Evolutionary conservation across 2,888 invertebrate species (phyloP).

Genomic region (Megalurothrips usitatus): DNA sequence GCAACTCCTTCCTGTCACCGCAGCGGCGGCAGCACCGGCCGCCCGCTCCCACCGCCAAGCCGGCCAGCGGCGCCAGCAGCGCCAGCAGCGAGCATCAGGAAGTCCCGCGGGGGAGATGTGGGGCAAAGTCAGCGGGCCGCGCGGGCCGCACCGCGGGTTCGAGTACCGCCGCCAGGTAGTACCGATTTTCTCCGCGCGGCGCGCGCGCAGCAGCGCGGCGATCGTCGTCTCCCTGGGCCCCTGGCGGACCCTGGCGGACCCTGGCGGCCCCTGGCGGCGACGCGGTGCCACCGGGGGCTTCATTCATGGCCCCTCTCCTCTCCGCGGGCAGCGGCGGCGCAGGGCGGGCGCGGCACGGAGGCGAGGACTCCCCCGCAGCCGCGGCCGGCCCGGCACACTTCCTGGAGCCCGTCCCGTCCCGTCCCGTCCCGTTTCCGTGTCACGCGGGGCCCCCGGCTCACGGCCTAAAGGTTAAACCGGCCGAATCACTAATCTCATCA

Average conservation of each 20-base stretch:
- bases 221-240: no score
- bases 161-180: no score
- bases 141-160: neutral
- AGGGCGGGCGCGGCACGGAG: neutral
- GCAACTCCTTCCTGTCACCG: conserved; percentile 6
- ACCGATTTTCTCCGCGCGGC: neutral
- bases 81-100: neutral
- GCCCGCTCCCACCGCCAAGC: neutral
- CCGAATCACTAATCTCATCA: no score
- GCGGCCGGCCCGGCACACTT: neutral
- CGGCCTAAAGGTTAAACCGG: no score
- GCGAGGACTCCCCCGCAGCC: neutral
- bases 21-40: neutral
- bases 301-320: no score
- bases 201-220: neutral
- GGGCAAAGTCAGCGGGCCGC: neutral
- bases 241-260: no score
- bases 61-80: no score
- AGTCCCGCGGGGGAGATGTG: neutral
- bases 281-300: neutral
- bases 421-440: neutral
- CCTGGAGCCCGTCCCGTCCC: neutral
- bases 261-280: no score
- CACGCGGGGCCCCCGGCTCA: neutral
- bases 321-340: neutral